Conservation (phyloP, 2,797 vertebrate genomes). For the Apodemus agrarius region DNA sequence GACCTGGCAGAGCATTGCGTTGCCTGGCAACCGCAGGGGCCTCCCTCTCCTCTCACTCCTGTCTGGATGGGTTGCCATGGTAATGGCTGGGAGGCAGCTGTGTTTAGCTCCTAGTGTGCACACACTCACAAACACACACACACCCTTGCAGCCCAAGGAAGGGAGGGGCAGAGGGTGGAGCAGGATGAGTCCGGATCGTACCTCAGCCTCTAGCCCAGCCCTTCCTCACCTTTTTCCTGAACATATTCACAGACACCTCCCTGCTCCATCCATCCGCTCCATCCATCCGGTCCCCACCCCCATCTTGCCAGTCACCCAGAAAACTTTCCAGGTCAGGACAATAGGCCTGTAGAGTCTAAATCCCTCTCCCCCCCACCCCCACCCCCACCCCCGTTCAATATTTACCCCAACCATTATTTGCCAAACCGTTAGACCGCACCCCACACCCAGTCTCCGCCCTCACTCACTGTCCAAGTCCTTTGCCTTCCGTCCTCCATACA, state of each 20-base stretch:
- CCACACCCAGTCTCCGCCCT: neutral
- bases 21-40: slow-evolving; percentile 80
- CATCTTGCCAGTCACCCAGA: neutral
- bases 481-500: slow-evolving; percentile 91
- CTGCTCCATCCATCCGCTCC: neutral
- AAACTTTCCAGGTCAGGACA: slow-evolving; percentile 67
- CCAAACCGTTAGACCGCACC: neutral
- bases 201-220: neutral
- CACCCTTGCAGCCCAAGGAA: slow-evolving; percentile 70
- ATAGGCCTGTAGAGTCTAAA: slow-evolving; percentile 54
- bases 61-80: slow-evolving; percentile 81
- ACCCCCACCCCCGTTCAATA: no score
- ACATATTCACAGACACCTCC: neutral
- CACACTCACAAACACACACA: slow-evolving; percentile 76
- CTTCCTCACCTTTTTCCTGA: neutral
- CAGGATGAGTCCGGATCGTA: neutral
- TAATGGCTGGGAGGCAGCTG: slow-evolving; percentile 83
- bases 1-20: slow-evolving; percentile 82
- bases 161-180: slow-evolving; percentile 51
- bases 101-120: slow-evolving; percentile 77
- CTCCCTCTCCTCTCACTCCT: slow-evolving; percentile 79
- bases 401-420: neutral
- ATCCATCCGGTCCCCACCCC: neutral
- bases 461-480: slow-evolving; percentile 93
- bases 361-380: neutral